A percentile compares a stretch with the other conserved stretches of the same genome.
phyloP scores from a whole-genome alignment of 2,113 vertebrate species.

The Amphiprion percula region DNA sequence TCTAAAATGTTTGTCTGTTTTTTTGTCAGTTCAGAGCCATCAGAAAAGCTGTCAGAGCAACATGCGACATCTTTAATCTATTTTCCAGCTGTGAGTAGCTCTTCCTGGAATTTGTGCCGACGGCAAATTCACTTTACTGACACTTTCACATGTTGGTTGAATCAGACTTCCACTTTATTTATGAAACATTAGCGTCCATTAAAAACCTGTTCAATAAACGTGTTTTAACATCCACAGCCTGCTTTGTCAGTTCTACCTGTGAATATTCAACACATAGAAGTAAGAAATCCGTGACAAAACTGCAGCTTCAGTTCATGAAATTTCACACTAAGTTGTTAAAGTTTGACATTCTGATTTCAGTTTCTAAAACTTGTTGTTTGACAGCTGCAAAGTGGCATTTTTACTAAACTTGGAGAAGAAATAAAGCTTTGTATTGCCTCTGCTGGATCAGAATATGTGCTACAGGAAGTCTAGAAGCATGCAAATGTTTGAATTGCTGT shows the following conservation, averaged over 20 bases:
- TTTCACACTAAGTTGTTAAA: too few species aligned
- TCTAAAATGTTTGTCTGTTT: neutral
- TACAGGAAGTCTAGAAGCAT: too few species aligned
- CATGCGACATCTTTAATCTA: neutral
- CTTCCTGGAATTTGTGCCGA: neutral
- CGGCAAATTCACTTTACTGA: conserved; percentile 29
- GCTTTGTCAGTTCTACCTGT: neutral
- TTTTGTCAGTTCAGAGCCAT: conserved; percentile 1
- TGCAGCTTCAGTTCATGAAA: too few species aligned
- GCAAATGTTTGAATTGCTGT: too few species aligned
- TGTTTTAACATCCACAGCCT: neutral
- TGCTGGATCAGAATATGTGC: too few species aligned
- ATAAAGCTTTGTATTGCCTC: too few species aligned
- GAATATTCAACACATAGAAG: neutral
- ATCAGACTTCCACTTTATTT: neutral
- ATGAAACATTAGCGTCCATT: neutral
- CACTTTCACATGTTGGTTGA: neutral
- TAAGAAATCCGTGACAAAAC: too few species aligned
- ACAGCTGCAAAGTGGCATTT: too few species aligned
- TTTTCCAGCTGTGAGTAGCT: conserved; percentile 7
- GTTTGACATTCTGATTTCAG: too few species aligned
- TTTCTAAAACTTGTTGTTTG: too few species aligned
- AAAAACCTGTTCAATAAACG: neutral
- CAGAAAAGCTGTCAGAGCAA: neutral
- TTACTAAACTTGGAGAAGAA: too few species aligned